Conservation (phyloP, 2,888 invertebrate species). For the Tipula unca region DNA sequence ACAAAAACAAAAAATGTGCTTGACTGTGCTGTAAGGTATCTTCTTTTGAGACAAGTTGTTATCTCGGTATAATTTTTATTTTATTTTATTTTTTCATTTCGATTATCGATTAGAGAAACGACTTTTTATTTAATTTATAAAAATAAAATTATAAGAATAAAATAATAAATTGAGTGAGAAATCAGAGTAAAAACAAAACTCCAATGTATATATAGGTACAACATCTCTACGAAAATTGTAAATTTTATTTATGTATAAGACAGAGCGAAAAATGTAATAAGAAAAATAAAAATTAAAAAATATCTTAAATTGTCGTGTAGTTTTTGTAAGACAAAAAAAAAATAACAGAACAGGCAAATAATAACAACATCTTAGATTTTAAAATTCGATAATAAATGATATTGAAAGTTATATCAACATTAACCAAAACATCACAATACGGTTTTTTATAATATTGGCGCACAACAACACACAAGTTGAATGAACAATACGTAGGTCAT, state of each 20-base stretch:
- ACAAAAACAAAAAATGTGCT: neutral
- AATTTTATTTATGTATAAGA: neutral
- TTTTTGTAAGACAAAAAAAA: neutral
- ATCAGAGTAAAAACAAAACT: neutral
- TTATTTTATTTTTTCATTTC: neutral
- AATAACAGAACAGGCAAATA: neutral
- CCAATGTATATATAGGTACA: neutral
- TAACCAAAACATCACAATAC: neutral
- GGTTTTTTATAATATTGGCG: neutral
- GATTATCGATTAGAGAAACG: slow-evolving; percentile 8
- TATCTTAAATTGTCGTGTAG: slow-evolving; percentile 14
- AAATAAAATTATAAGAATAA: neutral
- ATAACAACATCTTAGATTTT: neutral
- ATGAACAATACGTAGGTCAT: neutral
- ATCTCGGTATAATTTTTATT: neutral
- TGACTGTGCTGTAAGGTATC: neutral
- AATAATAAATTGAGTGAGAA: neutral
- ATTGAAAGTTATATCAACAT: slow-evolving; percentile 14
- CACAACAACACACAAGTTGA: neutral
- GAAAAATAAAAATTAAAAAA: neutral
- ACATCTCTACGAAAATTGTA: neutral
- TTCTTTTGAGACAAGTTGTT: slow-evolving; percentile 14
- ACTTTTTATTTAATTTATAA: neutral
- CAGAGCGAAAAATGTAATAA: neutral
- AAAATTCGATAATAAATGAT: slow-evolving; percentile 8